Evolutionary conservation across 2,113 vertebrate genomes (phyloP).

Genomic region (Chloropsis hardwickii): DNA sequence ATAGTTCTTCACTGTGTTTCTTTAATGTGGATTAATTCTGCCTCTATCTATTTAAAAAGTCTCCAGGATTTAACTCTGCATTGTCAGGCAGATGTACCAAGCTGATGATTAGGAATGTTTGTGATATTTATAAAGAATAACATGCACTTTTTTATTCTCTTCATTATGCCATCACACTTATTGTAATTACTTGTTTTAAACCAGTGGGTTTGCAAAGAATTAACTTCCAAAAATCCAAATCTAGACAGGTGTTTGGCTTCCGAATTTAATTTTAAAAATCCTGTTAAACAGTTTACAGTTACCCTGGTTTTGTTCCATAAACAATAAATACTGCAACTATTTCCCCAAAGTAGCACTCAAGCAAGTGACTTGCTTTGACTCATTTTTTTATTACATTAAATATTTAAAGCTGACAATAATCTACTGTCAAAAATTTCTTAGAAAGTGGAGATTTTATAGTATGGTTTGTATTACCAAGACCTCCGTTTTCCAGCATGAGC

Average conservation of each 20-base stretch:
- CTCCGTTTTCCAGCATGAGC: conserved; percentile 36
- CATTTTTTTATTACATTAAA: conserved; percentile 59
- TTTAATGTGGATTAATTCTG: background rate
- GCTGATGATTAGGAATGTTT: background rate
- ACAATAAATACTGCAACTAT: background rate
- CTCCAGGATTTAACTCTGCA: background rate
- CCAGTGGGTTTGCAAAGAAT: background rate
- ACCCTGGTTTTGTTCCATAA: background rate
- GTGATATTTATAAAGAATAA: background rate
- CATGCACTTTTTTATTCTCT: background rate
- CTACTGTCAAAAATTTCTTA: conserved; percentile 24
- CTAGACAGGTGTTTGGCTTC: background rate
- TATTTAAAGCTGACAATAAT: conserved; percentile 51
- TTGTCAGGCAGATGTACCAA: background rate
- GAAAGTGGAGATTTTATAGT: conserved; percentile 29
- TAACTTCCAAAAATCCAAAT: background rate
- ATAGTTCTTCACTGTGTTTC: background rate
- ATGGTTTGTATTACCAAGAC: conserved; percentile 41
- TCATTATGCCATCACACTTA: background rate
- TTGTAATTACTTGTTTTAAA: background rate
- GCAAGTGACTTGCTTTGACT: conserved; percentile 10
- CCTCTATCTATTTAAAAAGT: background rate
- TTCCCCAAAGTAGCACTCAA: conserved; percentile 40
- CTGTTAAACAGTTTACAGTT: background rate
- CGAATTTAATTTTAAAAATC: background rate